phyloP scores from a whole-genome alignment of 2,797 vertebrate species.

The Lepus oiostolus region DNA sequence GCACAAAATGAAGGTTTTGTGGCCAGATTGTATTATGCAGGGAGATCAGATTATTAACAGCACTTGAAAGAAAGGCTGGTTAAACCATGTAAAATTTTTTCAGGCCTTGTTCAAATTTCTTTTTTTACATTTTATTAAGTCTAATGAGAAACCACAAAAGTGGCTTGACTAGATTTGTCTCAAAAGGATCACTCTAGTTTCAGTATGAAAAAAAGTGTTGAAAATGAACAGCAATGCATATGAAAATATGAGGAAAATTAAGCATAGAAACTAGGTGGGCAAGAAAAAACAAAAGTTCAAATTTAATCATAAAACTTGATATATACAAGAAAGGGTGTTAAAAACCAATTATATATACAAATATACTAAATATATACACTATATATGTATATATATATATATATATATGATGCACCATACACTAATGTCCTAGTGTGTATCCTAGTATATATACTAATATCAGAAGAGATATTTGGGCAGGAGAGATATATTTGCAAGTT shows the following conservation, averaged over 20 bases:
- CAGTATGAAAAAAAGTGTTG: background rate
- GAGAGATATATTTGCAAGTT: background rate
- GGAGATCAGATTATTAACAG: background rate
- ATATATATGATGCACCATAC: too few species aligned
- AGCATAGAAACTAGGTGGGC: background rate
- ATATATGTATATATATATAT: too few species aligned
- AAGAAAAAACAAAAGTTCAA: background rate
- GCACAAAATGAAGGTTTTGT: background rate
- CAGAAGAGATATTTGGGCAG: background rate
- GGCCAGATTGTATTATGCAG: background rate
- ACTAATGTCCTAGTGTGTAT: too few species aligned
- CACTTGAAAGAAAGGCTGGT: background rate
- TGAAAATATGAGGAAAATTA: background rate
- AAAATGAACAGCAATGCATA: background rate
- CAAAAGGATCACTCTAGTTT: background rate
- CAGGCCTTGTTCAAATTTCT: background rate
- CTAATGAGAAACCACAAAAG: background rate
- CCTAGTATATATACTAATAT: background rate
- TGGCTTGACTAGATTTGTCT: background rate
- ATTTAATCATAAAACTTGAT: background rate
- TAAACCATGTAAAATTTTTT: background rate
- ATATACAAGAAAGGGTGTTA: background rate
- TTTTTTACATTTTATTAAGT: background rate
- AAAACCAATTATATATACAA: background rate
- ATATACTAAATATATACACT: too few species aligned